Evolutionary conservation across 2,797 vertebrate genomes (phyloP).

Genomic region (Cephalopachus bancanus): DNA sequence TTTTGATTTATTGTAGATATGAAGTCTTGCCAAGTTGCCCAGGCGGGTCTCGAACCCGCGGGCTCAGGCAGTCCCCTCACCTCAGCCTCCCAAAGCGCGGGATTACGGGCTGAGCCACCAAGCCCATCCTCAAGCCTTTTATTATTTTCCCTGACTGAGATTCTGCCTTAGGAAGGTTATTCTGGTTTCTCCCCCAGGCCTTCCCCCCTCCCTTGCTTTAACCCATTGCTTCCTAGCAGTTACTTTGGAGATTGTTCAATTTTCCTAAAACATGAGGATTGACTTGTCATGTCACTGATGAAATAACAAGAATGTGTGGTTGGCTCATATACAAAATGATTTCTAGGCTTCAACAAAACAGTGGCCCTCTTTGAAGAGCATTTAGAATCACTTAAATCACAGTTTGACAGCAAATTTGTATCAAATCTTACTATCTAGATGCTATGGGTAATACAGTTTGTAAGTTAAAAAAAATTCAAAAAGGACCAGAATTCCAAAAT

Average conservation of each 20-base stretch:
- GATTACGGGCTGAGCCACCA: too few species aligned
- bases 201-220: neutral
- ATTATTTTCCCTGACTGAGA: neutral
- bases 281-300: neutral
- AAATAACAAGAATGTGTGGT: slow-evolving; percentile 6
- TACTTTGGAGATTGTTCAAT: slow-evolving; percentile 8
- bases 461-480: slow-evolving; percentile 3
- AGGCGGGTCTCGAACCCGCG: too few species aligned
- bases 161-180: neutral
- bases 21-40: too few species aligned
- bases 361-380: neutral
- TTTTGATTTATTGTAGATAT: too few species aligned
- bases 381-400: slow-evolving; percentile 17
- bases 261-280: slow-evolving; percentile 41
- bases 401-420: neutral
- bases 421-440: neutral
- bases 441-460: neutral
- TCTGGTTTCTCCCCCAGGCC: neutral
- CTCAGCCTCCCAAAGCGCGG: too few species aligned
- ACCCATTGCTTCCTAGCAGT: neutral
- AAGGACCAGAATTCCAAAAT: neutral
- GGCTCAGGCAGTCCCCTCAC: too few species aligned
- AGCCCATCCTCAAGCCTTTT: neutral
- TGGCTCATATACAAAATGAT: slow-evolving; percentile 1
- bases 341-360: neutral